Evolutionary conservation across 2,113 vertebrate genomes (phyloP).

Genomic region (Ameiurus melas): DNA sequence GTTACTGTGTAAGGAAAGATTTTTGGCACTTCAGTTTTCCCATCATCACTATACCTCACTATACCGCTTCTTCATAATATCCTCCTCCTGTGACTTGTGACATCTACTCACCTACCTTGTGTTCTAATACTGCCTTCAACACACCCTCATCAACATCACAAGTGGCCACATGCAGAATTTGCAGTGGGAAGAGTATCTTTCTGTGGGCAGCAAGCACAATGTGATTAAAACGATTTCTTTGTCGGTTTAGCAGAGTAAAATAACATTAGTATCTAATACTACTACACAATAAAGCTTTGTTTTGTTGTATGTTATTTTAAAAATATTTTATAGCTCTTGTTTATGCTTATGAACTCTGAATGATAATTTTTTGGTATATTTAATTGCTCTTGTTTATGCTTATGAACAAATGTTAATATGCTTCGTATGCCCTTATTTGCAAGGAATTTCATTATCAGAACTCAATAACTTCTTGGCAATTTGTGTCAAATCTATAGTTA

Average conservation of each 20-base stretch:
- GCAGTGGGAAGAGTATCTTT: not conserved
- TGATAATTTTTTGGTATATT: not conserved
- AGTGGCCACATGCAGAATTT: not conserved
- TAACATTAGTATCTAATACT: not conserved
- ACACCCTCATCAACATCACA: not conserved
- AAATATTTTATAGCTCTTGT: not conserved
- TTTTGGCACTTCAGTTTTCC: constrained; percentile 27
- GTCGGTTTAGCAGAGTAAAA: not conserved
- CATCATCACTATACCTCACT: not conserved
- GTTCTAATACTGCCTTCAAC: not conserved
- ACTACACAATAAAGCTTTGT: not conserved
- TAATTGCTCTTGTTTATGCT: not conserved
- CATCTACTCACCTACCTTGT: constrained; percentile 15
- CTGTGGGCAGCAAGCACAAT: not conserved
- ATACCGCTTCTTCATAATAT: constrained; percentile 41
- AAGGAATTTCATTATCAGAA: not conserved
- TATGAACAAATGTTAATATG: not conserved
- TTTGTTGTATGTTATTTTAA: not conserved
- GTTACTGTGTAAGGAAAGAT: constrained; percentile 42
- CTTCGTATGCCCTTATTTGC: not conserved
- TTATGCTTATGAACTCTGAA: not conserved
- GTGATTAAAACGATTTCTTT: not conserved
- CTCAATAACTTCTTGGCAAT: not conserved
- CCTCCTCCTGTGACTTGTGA: constrained; percentile 38
- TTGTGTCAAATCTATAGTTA: not conserved